phyloP scores from a whole-genome alignment of 2,888 invertebrate genomes.

The Melangyna quadrimaculata region DNA sequence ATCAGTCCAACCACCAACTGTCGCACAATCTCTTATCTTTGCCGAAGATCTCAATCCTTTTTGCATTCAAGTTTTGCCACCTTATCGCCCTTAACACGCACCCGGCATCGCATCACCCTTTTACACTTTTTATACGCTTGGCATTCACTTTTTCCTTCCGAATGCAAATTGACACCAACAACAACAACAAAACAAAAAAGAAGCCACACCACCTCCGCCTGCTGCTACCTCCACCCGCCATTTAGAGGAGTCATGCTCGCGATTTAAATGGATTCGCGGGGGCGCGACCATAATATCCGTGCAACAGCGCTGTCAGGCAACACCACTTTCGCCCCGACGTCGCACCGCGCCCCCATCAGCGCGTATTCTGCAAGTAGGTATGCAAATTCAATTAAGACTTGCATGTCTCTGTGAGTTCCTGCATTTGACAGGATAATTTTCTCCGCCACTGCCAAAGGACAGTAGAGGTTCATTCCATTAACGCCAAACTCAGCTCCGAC shows the following conservation, averaged over 20 bases:
- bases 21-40: slow-evolving; percentile 67
- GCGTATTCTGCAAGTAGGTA: slow-evolving; percentile 53
- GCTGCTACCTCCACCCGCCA: slow-evolving; percentile 25
- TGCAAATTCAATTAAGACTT: slow-evolving; percentile 72
- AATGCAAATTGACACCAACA: slow-evolving; percentile 68
- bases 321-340: not conserved
- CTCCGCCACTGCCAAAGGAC: slow-evolving; percentile 68
- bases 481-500: slow-evolving; percentile 42
- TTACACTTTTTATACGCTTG: not conserved
- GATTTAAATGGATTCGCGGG: slow-evolving; percentile 65
- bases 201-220: slow-evolving; percentile 18
- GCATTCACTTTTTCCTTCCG: slow-evolving; percentile 22
- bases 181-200: too few relatives aligned
- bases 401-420: slow-evolving; percentile 68
- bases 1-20: slow-evolving; percentile 66
- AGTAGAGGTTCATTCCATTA: slow-evolving; percentile 70
- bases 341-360: not conserved
- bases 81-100: slow-evolving; percentile 67
- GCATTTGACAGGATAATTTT: slow-evolving; percentile 72
- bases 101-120: slow-evolving; percentile 35
- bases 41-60: slow-evolving; percentile 62
- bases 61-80: slow-evolving; percentile 64
- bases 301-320: slow-evolving; percentile 7
- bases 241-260: slow-evolving; percentile 42
- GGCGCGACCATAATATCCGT: slow-evolving; percentile 52